Percentiles rank a stretch among this genome's conserved stretches.
phyloP scores from a whole-genome alignment of 2,113 vertebrate species.

The Nycticryphes semicollaris region DNA sequence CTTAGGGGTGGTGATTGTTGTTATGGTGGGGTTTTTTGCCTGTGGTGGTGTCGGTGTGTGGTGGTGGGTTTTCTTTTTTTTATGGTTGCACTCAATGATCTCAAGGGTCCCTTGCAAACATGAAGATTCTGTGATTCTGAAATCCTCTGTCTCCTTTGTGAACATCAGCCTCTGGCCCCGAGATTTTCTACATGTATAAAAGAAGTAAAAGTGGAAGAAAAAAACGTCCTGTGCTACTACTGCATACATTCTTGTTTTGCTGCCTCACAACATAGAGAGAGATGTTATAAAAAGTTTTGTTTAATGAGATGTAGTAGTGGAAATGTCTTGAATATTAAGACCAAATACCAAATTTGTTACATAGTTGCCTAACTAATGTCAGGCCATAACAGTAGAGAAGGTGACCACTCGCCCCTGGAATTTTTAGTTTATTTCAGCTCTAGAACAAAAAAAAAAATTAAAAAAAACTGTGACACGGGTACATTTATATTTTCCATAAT shows the following conservation, averaged over 20 bases:
- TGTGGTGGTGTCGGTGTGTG: no score
- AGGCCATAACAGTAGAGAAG: no score
- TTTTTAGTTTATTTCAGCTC: neutral
- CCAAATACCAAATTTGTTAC: neutral
- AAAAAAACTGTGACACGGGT: neutral
- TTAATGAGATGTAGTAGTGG: neutral
- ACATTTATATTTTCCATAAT: neutral
- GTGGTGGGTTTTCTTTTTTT: no score
- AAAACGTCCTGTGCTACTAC: rapidly evolving
- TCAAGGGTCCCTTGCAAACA: no score
- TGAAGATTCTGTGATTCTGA: no score
- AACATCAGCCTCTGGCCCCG: no score
- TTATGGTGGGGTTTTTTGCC: no score
- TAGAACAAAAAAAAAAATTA: neutral
- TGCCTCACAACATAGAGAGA: neutral
- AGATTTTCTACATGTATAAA: neutral
- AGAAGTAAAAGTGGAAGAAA: neutral
- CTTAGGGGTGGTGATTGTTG: no score
- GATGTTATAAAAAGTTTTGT: neutral
- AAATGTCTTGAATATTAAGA: neutral
- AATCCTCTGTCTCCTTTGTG: no score
- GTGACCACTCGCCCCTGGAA: rapidly evolving
- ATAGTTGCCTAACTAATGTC: neutral
- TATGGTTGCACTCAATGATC: no score
- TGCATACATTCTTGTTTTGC: neutral